Percentiles rank a stretch among this genome's conserved stretches.
Conservation (phyloP, 2,888 invertebrate genomes). For the Heteromurus nitidus region DNA sequence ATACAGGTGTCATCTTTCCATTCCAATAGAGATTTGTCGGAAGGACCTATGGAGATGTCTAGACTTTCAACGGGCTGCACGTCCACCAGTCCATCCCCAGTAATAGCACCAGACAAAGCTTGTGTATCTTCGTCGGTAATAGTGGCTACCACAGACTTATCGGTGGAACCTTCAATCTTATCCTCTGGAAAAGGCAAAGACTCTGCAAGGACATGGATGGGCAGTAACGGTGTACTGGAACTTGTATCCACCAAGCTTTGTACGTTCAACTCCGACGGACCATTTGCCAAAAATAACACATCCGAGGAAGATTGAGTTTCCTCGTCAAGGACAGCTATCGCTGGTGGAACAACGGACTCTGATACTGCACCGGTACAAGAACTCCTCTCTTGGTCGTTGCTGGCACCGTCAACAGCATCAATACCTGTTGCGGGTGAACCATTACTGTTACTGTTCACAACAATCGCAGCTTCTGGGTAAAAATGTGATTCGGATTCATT, state of each 20-base stretch:
- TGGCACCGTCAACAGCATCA: background rate
- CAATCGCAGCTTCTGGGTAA: constrained; percentile 56
- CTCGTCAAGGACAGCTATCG: constrained; percentile 41
- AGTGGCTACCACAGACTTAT: background rate
- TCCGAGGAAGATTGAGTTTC: constrained; percentile 59
- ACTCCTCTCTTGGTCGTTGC: background rate
- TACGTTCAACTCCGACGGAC: background rate
- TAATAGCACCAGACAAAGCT: constrained; percentile 47
- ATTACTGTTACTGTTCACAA: constrained; percentile 32
- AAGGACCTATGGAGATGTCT: constrained; percentile 29
- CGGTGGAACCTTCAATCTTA: constrained; percentile 20
- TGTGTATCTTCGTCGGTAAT: constrained; percentile 42
- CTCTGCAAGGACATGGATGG: constrained; percentile 24
- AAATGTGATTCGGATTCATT: constrained; percentile 48
- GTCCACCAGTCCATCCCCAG: constrained; percentile 1
- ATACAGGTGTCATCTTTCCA: constrained; percentile 55
- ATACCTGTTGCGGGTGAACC: constrained; percentile 21
- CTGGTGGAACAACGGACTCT: constrained; percentile 28
- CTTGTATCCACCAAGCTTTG: background rate
- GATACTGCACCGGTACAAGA: background rate
- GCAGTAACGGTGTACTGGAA: background rate
- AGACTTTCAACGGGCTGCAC: constrained; percentile 7
- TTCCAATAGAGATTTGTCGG: constrained; percentile 41
- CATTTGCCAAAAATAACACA: constrained; percentile 23
- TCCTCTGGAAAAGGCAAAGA: constrained; percentile 57